phyloP scores from a whole-genome alignment of 2,888 invertebrate genomes.

The Agonum fuliginosum region DNA sequence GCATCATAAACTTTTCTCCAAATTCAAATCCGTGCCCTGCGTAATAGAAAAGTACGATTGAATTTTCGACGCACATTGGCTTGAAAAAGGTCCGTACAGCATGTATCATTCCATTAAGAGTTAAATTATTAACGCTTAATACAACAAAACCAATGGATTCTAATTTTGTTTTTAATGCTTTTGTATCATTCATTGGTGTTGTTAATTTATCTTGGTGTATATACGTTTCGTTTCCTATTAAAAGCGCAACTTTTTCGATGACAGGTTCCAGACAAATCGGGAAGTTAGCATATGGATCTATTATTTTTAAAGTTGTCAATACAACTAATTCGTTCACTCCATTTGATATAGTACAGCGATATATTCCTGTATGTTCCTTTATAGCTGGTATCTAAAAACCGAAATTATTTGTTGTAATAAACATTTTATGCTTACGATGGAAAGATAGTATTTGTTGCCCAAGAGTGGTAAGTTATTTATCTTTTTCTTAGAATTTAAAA shows the following conservation, averaged over 20 bases:
- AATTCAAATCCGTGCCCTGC: slow-evolving; percentile 77
- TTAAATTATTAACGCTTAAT: slow-evolving; percentile 66
- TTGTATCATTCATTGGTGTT: slow-evolving; percentile 66
- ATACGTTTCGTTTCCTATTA: slow-evolving; percentile 66
- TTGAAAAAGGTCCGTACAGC: slow-evolving; percentile 65
- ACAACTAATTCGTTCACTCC: slow-evolving; percentile 60
- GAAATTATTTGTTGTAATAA: neutral
- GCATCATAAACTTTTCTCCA: slow-evolving; percentile 74
- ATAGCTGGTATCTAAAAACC: neutral
- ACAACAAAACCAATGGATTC: slow-evolving; percentile 65
- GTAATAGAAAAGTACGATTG: slow-evolving; percentile 75
- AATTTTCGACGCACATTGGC: slow-evolving; percentile 62
- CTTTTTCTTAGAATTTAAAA: too few species aligned
- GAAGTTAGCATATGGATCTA: slow-evolving; percentile 45
- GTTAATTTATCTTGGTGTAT: slow-evolving; percentile 60
- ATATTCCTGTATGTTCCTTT: slow-evolving; percentile 60
- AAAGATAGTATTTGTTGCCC: too few species aligned
- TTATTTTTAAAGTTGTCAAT: slow-evolving; percentile 58
- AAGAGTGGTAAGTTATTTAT: too few species aligned
- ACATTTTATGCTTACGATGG: too few species aligned
- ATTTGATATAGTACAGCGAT: slow-evolving; percentile 63
- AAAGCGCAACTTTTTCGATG: slow-evolving; percentile 66
- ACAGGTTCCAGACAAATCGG: slow-evolving; percentile 47
- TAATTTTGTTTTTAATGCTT: slow-evolving; percentile 64
- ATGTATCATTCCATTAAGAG: slow-evolving; percentile 64